Evolutionary conservation across 1,140 invertebrate species (phyloP), one percentile per base, ranked within the genome.

Genomic region (Chionoecetes opilio): DNA sequence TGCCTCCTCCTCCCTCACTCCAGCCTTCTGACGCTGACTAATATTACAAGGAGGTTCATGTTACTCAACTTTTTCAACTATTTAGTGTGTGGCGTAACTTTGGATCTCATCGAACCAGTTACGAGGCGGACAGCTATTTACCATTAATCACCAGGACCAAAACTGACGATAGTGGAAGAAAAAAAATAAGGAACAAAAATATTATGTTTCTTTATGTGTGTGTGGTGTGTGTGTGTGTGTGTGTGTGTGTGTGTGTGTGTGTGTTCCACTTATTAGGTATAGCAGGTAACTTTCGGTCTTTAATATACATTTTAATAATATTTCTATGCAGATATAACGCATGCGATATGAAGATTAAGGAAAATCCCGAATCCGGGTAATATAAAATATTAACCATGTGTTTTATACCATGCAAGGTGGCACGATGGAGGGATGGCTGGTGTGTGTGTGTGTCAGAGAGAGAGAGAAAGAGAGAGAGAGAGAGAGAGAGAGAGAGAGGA

Each of bases 401-500:
- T 6, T 26, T 75, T n/a, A 75, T 75, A 75, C 63, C 63, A 75
- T 75, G 63, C 63, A 75, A 5, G n/a, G n/a, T n/a, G 26, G 26
- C 63, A n/a, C n/a, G 38, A 91, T 41, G 53, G 46, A 91, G 89
- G 31, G 17, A 53, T 26, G 53, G 46, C 26, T n/a, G 29, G 89
- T 53, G 89, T 53, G 89, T 53, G 89, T 53, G 89, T 53, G 89
- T 53, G 89, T 53, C 41, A 31, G 89, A 31, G 89, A 31, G 89
- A 31, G 89, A 31, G 89, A 31, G 89, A 31, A 46, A 29, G 89
- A 63, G 89, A 63, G 46, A 63, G 89, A 63, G 46, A 63, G 89
- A 5, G n/a, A 63, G 89, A 63, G 29, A 63, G 89, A 32, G n/a
- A 63, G 89, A 63, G n/a, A 63, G 38, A 53, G 46, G 31, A 46